These are phyloP conservation scores for Phasianus colchicus DNA, from an alignment of 2,113 vertebrate genomes.

Conservation along the genomic window DNA sequence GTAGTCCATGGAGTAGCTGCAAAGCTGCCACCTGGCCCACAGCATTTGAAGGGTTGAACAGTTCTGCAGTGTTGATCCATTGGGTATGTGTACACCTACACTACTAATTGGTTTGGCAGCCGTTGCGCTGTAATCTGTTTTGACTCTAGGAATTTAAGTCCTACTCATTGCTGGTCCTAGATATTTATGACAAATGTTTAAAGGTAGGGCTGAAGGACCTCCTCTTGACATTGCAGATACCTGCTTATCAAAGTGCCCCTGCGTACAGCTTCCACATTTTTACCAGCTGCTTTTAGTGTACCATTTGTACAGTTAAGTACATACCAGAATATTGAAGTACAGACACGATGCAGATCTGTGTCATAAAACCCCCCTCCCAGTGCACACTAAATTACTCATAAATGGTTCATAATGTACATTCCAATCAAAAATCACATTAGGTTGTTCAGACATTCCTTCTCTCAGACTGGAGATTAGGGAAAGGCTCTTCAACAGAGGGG, in stretches of 20 bases:
- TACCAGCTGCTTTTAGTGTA: background rate
- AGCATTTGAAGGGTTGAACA: background rate
- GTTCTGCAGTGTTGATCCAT: fast-evolving
- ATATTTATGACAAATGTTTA: fast-evolving
- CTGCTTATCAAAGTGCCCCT: background rate
- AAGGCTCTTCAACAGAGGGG: background rate
- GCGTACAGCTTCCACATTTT: background rate
- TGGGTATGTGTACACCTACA: fast-evolving
- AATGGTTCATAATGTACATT: fast-evolving
- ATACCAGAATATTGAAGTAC: background rate
- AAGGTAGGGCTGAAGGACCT: background rate
- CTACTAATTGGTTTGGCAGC: background rate
- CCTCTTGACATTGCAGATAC: background rate
- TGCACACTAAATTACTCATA: background rate
- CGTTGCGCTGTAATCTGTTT: background rate
- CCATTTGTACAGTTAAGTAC: too few species aligned
- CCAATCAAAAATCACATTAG: background rate
- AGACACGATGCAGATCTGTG: background rate
- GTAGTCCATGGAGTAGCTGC: fast-evolving
- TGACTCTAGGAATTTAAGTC: background rate
- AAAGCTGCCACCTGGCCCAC: background rate
- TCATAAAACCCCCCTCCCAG: background rate
- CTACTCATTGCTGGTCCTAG: background rate
- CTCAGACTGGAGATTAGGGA: background rate
- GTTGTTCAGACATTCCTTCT: background rate